Percentiles rank a stretch among this genome's conserved stretches.
These are phyloP conservation scores for Ceratoteleas bidentatus DNA, from an alignment of 1,140 invertebrate species.

Conservation along the genomic window DNA sequence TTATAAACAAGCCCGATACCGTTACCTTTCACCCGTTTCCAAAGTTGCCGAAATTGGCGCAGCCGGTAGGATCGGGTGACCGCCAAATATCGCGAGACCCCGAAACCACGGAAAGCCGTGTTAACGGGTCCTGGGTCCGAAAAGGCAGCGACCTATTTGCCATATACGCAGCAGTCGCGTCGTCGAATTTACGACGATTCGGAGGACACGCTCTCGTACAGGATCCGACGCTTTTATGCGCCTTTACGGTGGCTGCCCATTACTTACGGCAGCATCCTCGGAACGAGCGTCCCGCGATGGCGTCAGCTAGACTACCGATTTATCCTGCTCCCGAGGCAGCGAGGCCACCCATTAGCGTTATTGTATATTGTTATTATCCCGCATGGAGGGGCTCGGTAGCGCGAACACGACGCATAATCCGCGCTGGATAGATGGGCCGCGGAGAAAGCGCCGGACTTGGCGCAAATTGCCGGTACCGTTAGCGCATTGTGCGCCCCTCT, in stretches of 20 bases:
- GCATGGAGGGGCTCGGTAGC: not conserved
- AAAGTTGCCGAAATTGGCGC: not conserved
- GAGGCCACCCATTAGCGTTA: conserved; percentile 71
- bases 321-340: conserved; percentile 66
- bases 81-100: not conserved
- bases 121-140: conserved; percentile 1
- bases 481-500: conserved; percentile 36
- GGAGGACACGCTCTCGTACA: not conserved
- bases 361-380: conserved; percentile 72
- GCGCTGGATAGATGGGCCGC: conserved; percentile 38
- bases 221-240: not conserved
- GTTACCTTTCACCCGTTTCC: conserved; percentile 22
- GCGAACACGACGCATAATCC: conserved; percentile 47
- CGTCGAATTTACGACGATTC: conserved; percentile 1
- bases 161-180: not conserved
- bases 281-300: conserved; percentile 60
- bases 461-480: conserved; percentile 56
- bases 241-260: conserved; percentile 11
- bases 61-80: conserved; percentile 11
- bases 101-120: not conserved
- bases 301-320: conserved; percentile 69
- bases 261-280: conserved; percentile 21
- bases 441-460: conserved; percentile 57
- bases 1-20: conserved; percentile 15
- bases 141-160: conserved; percentile 11